Evolutionary conservation across 2,113 vertebrate genomes (phyloP).

Genomic region (Myocastor coypus): DNA sequence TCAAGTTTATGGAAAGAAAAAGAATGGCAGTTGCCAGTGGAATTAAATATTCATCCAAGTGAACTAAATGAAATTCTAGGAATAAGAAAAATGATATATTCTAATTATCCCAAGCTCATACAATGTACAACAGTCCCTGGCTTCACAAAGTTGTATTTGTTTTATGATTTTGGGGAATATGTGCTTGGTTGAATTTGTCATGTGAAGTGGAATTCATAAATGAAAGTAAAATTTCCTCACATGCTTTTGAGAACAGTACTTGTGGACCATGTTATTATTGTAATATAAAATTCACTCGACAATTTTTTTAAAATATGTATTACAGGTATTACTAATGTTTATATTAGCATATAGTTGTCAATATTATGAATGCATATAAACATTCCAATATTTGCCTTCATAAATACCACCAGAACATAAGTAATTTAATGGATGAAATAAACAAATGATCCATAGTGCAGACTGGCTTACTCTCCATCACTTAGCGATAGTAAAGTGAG

Average conservation of each 20-base stretch:
- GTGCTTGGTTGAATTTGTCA: background rate
- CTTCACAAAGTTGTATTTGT: background rate
- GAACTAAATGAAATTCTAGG: background rate
- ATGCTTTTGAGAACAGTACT: background rate
- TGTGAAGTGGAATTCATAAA: background rate
- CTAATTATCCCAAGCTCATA: background rate
- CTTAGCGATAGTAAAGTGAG: background rate
- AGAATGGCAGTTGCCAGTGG: background rate
- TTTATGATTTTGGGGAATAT: background rate
- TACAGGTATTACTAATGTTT: background rate
- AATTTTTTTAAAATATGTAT: background rate
- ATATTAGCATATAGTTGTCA: background rate
- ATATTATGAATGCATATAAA: background rate
- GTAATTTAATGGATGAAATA: background rate
- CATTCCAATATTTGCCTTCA: background rate
- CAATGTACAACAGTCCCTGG: background rate
- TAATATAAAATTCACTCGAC: background rate
- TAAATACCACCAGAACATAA: background rate
- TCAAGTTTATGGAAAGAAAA: background rate
- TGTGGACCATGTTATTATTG: background rate
- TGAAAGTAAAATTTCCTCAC: background rate
- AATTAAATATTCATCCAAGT: background rate
- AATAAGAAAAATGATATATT: background rate
- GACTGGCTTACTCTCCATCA: background rate
- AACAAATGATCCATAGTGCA: background rate